Base-by-base conservation (phyloP, 1,140 invertebrate genomes). In the Pteromalus puparum region DNA sequence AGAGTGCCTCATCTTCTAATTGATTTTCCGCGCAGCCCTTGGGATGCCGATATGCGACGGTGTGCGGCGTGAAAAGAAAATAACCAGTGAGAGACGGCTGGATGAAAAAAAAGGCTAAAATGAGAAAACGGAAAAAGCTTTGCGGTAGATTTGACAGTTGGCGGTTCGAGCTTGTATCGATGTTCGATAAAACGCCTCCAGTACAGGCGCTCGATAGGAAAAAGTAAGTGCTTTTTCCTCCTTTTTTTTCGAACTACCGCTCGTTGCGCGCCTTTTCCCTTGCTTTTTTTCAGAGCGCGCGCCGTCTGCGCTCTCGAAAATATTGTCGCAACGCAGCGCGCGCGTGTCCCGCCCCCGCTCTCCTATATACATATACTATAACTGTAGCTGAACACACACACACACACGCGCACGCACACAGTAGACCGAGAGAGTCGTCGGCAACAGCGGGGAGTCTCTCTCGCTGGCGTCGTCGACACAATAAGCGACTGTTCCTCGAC, bases 141-240 rank as follows among this genome's bases (percentile, higher is more conserved):
- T 24, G 65, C 24, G 42, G 68, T 13, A 28, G 42, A 81, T 81
- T 73, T 75, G 81, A 61, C 81, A 81, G 81, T 82, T 82, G 34
- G 81, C 53, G 81, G 81, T 75, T 75, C 3, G 28, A 61, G 68
- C 46, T 82, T 65, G 81, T 75, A 82, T 82, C 81, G 81, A 82
- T 75, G 81, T 82, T 75, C 72, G 72, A 82, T 82, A 82, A 81
- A 81, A 81, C 26, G 80, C 48, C 72, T 65, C 38, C 4, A 61
- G 70, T 80, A 2, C 34, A 61, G 21, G 21, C 53, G 21, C 53
- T n/a, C n/a, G 46, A 81, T 15, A 28, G 26, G 38, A 70, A 48
- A 73, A 81, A 73, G 79, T 73, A 73, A 72, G 68, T 81, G 38
- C 77, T 38, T 79, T 79, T 79, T 73, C 26, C 75, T 13, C 67